A percentile compares a stretch with the other conserved stretches of the same genome.
Evolutionary conservation across 2,113 vertebrate species (phyloP).

Genomic region (Aegotheles bennettii): DNA sequence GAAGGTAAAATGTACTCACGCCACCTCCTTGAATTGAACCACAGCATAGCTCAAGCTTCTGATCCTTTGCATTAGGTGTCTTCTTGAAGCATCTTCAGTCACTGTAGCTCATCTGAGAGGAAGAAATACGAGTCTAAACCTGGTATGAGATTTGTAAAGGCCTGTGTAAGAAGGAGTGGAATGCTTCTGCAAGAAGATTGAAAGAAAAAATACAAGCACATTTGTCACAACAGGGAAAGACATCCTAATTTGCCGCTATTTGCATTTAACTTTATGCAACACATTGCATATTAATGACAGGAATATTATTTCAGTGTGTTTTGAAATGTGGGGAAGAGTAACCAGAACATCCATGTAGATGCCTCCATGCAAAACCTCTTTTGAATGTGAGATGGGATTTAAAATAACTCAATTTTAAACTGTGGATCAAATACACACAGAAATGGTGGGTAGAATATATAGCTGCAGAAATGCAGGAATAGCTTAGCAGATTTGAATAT

Average conservation of each 20-base stretch:
- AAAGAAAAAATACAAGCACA: neutral
- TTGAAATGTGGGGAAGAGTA: neutral
- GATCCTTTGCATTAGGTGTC: neutral
- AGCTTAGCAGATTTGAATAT: neutral
- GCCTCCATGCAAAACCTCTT: neutral
- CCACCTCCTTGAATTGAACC: neutral
- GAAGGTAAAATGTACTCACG: neutral
- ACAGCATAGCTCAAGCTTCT: neutral
- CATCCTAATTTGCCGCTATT: neutral
- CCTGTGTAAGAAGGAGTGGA: neutral
- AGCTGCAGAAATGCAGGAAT: neutral
- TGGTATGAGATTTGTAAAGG: neutral
- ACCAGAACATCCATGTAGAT: neutral
- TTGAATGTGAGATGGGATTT: neutral
- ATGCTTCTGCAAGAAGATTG: neutral
- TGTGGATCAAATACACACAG: neutral
- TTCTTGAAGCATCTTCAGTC: neutral
- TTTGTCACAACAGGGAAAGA: neutral
- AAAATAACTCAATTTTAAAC: neutral
- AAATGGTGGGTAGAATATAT: neutral
- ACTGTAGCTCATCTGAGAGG: neutral
- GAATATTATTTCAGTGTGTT: neutral
- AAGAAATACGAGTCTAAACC: neutral
- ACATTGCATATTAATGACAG: neutral
- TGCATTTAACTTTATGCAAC: neutral